Evolutionary conservation across 2,888 invertebrate species (phyloP), one percentile per base, ranked within the genome.

Genomic region (Drosophila lutescens): DNA sequence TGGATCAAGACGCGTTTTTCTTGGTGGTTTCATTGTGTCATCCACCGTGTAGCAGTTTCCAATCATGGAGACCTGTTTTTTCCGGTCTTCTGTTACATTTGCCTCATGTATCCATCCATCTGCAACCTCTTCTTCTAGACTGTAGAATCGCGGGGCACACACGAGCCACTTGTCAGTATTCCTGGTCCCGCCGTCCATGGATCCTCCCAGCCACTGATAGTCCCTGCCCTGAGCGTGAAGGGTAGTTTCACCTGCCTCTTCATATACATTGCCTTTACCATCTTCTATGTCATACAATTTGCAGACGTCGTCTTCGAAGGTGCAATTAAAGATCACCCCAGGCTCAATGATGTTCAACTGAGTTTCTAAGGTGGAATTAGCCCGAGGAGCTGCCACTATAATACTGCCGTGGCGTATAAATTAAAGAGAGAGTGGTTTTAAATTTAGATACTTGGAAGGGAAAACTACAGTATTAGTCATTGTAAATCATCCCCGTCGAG

Each of bases 351-450:
- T 79, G 36, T 89, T 77, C 1, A 86, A 77, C 62, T 92, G 92
- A 3, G 82, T 74, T n/a, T n/a, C n/a, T n/a, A n/a, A n/a, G 0
- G 92, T 90, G 5, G 93, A 93, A 83, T 93, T 93, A n/a, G 93
- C 93, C 59, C 92, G 92, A 2, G 94, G 94, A n/a, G 94, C 93
- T 40, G 93, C 93, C 69, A 93, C 90, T 36, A 94, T 80, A 23
- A 94, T 55, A 89, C 94, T 94, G 67, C 2, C 86, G 88, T 2
- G 23, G 15, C 7, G 15, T 47, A 30, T 23, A 17, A n/a, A 6
- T 7, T n/a, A 23, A 23, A 13, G 1, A 12, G 13, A 26, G n/a
- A 44, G 2, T 17, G 23, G 6, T 26, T 26, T 26, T 44, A 1
- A 20, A n/a, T 12, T n/a, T 26, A 4, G 23, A 2, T 23, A 13